Evolutionary conservation across 2,113 vertebrate genomes (phyloP).

Genomic region (Cochlearius cochlearius): DNA sequence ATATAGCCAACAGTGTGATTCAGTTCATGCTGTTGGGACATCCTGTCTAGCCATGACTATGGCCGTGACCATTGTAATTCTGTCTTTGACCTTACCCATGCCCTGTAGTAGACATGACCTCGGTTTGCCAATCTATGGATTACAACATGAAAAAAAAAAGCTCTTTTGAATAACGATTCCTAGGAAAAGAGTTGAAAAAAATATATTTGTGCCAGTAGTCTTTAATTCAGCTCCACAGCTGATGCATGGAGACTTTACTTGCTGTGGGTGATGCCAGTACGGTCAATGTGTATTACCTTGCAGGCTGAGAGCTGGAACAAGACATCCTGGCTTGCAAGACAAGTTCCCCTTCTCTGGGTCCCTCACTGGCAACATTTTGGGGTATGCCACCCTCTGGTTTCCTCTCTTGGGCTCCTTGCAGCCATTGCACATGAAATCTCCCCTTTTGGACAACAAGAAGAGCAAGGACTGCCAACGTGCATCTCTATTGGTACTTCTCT

Average conservation of each 20-base stretch:
- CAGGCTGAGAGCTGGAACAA: neutral
- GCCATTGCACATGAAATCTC: neutral
- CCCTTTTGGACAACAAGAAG: neutral
- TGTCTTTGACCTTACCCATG: neutral
- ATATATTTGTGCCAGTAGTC: neutral
- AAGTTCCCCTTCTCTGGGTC: neutral
- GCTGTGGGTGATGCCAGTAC: neutral
- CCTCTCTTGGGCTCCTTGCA: neutral
- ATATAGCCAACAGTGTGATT: neutral
- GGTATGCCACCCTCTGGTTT: neutral
- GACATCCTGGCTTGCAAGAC: neutral
- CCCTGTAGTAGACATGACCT: neutral
- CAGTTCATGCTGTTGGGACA: neutral
- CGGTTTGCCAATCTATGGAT: neutral
- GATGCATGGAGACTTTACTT: neutral
- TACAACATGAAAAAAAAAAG: neutral
- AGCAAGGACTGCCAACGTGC: fast-evolving
- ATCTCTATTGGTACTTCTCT: neutral
- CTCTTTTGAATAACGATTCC: neutral
- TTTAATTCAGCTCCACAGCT: neutral
- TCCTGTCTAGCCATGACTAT: neutral
- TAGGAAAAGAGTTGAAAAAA: neutral
- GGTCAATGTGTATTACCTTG: neutral
- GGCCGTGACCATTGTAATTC: neutral
- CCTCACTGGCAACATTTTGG: neutral